Conservation (phyloP, 1,140 invertebrate species). For the Macrostomum lignano region DNA sequence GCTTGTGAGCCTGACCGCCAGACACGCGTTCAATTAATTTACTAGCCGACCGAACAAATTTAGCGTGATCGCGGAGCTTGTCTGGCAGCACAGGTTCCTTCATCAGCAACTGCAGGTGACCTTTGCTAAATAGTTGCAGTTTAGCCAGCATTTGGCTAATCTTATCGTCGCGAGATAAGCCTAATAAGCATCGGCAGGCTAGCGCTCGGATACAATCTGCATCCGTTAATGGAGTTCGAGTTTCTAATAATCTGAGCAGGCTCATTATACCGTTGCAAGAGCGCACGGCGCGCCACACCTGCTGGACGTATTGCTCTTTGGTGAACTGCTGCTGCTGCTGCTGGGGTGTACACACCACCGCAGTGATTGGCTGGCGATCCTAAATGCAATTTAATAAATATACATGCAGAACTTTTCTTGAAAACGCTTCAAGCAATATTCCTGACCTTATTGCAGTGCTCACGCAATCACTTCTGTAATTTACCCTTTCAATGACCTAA, state of each 20-base stretch:
- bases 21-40: constrained; percentile 64
- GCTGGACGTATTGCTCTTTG: no score
- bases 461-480: no score
- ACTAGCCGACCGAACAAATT: constrained; percentile 74
- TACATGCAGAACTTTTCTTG: no score
- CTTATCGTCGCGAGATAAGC: constrained; percentile 58
- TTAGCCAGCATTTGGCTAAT: constrained; percentile 80
- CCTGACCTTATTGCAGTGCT: no score
- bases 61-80: constrained; percentile 66
- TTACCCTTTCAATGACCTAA: no score
- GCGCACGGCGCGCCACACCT: constrained; percentile 65
- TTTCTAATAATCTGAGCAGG: constrained; percentile 43
- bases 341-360: no score
- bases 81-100: constrained; percentile 78
- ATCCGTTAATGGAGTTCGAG: constrained; percentile 76
- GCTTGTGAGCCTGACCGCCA: constrained; percentile 44
- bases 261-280: constrained; percentile 83
- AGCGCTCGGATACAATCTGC: constrained; percentile 67
- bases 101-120: constrained; percentile 72
- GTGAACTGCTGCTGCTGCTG: no score
- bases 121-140: constrained; percentile 65
- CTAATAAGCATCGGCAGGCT: constrained; percentile 62
- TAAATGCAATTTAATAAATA: no score
- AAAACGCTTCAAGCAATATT: no score
- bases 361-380: no score